Conservation (phyloP, 2,888 invertebrate species). For the Drosophila peninsularis region DNA sequence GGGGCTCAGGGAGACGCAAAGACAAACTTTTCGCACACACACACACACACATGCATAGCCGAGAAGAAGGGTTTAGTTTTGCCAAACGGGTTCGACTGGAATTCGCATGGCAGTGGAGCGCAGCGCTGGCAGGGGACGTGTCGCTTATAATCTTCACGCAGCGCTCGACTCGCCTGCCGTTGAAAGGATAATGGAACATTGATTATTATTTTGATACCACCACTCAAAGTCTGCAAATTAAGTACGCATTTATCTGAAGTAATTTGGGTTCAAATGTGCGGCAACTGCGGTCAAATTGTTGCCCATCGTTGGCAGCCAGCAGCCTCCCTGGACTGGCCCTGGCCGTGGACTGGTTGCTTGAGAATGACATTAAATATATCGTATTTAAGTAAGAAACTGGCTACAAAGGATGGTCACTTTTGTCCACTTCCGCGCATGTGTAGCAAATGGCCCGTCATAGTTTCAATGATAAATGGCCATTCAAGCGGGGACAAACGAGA, state of each 20-base stretch:
- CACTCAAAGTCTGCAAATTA: constrained; percentile 79
- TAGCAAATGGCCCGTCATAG: constrained; percentile 74
- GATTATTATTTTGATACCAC: constrained; percentile 78
- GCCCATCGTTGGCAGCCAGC: constrained; percentile 54
- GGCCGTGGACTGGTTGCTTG: constrained; percentile 48
- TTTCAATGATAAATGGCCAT: constrained; percentile 72
- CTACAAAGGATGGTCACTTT: constrained; percentile 59
- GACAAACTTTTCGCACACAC: constrained; percentile 69
- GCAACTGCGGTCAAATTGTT: constrained; percentile 78
- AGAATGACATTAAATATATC: constrained; percentile 69
- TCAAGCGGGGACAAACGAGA: constrained; percentile 42
- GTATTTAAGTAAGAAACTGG: constrained; percentile 56
- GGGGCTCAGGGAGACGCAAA: constrained; percentile 45
- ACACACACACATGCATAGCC: background rate
- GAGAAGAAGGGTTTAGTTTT: constrained; percentile 47
- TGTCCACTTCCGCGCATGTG: constrained; percentile 64
- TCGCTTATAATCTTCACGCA: constrained; percentile 76
- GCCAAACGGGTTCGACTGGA: constrained; percentile 69
- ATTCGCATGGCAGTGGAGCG: constrained; percentile 47
- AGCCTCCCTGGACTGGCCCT: constrained; percentile 22
- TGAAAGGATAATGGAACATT: constrained; percentile 75
- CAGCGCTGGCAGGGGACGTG: constrained; percentile 53
- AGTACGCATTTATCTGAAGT: constrained; percentile 78
- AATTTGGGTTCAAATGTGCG: constrained; percentile 78
- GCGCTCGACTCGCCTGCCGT: constrained; percentile 50